Conservation (phyloP, 2,888 invertebrate species). For the Sarcophaga variegata region DNA sequence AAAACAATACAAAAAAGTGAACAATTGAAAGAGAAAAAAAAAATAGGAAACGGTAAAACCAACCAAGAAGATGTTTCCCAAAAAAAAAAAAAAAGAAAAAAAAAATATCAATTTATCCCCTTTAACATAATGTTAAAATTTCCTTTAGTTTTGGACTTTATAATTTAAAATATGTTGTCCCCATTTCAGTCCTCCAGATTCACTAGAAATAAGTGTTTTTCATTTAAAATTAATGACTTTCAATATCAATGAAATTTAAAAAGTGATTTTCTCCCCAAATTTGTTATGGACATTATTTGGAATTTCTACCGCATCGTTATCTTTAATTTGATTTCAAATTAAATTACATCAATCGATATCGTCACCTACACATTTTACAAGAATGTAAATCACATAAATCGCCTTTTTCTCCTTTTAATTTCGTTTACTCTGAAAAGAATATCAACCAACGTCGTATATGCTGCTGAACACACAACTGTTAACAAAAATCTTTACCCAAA, state of each 20-base stretch:
- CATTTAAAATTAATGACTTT: constrained; percentile 17
- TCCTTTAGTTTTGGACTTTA: constrained; percentile 10
- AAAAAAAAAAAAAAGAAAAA: background rate
- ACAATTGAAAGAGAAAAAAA: background rate
- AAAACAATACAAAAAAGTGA: constrained; percentile 13
- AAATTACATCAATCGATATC: too few relatives aligned
- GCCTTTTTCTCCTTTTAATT: too few relatives aligned
- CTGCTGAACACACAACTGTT: too few relatives aligned
- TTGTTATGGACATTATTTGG: constrained; percentile 1
- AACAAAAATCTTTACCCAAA: too few relatives aligned
- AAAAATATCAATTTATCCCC: constrained; percentile 50
- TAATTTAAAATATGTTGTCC: background rate
- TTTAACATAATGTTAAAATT: constrained; percentile 18
- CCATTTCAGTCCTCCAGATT: background rate
- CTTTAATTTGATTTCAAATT: too few relatives aligned
- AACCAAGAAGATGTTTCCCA: background rate
- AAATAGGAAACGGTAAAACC: background rate
- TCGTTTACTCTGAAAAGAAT: too few relatives aligned
- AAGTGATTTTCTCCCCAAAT: background rate
- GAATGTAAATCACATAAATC: too few relatives aligned
- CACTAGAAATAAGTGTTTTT: background rate
- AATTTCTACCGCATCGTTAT: background rate
- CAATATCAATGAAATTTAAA: background rate
- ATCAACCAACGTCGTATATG: too few relatives aligned
- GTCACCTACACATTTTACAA: too few relatives aligned